phyloP scores from a whole-genome alignment of 2,113 vertebrate species.

The Leucoraja erinaceus region DNA sequence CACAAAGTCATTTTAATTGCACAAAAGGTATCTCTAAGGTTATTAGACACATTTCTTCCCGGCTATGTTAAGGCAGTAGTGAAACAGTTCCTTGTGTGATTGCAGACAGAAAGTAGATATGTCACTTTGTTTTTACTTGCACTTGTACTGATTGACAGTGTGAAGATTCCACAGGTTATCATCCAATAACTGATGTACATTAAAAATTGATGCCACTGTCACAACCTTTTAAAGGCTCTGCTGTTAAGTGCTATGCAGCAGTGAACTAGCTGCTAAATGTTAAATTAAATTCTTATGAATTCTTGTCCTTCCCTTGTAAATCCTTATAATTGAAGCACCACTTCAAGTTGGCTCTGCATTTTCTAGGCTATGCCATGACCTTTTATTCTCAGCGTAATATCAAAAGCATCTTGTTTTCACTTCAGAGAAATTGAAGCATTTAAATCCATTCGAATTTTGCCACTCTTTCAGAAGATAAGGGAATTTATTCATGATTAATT shows the following conservation, averaged over 20 bases:
- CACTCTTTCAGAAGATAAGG: slow-evolving; percentile 46
- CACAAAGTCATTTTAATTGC: slow-evolving; percentile 47
- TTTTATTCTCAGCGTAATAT: slow-evolving; percentile 63
- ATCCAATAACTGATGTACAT: slow-evolving; percentile 78
- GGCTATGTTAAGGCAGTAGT: slow-evolving; percentile 48
- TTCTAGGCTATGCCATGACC: slow-evolving; percentile 43
- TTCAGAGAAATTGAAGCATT: slow-evolving; percentile 61
- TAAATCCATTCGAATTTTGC: slow-evolving; percentile 60
- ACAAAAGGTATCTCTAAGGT: slow-evolving; percentile 53
- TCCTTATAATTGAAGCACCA: slow-evolving; percentile 70
- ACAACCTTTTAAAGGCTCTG: slow-evolving; percentile 68
- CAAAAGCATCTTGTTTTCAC: slow-evolving; percentile 50
- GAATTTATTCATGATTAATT: slow-evolving; percentile 53
- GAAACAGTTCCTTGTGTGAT: slow-evolving; percentile 55
- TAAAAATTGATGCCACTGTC: slow-evolving; percentile 69
- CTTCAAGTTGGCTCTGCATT: slow-evolving; percentile 60
- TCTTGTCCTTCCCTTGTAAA: slow-evolving; percentile 59
- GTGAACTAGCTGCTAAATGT: slow-evolving; percentile 74
- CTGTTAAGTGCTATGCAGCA: slow-evolving; percentile 65
- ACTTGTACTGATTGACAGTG: slow-evolving; percentile 62
- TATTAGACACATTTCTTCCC: slow-evolving; percentile 57
- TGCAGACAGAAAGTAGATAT: slow-evolving; percentile 50
- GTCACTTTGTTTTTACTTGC: slow-evolving; percentile 56
- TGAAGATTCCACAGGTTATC: slow-evolving; percentile 71
- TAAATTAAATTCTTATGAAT: slow-evolving; percentile 72